phyloP scores from a whole-genome alignment of 2,888 invertebrate species.

The Branchinecta sandiegonensis region DNA sequence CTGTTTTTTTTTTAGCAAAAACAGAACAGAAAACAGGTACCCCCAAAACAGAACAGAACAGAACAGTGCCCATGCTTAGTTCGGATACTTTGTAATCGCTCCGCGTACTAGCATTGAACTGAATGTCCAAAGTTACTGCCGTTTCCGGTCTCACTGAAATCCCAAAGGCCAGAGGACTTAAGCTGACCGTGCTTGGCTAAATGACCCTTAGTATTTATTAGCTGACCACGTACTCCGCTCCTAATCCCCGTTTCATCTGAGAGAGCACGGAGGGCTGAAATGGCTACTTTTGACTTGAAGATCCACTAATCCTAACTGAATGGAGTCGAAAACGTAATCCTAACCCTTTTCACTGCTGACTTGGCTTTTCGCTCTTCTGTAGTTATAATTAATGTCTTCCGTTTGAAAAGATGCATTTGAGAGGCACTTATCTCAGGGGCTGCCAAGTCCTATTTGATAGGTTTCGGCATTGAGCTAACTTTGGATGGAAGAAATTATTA shows the following conservation, averaged over 20 bases:
- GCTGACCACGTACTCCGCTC: background rate
- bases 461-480: too few relatives aligned
- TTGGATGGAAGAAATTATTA: too few relatives aligned
- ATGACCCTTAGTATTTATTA: slow-evolving; percentile 11
- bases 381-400: slow-evolving; percentile 14
- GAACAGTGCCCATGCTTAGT: too few relatives aligned
- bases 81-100: too few relatives aligned
- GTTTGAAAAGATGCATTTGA: background rate
- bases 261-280: background rate
- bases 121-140: too few relatives aligned
- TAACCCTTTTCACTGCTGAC: slow-evolving; percentile 13
- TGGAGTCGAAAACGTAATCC: slow-evolving; percentile 6
- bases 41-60: too few relatives aligned
- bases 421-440: slow-evolving; percentile 9
- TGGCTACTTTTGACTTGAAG: too few relatives aligned
- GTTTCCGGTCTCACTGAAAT: too few relatives aligned
- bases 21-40: too few relatives aligned
- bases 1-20: too few relatives aligned
- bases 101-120: too few relatives aligned
- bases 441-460: background rate
- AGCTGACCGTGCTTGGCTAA: background rate
- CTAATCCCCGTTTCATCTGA: background rate
- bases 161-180: too few relatives aligned
- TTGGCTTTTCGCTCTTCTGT: background rate
- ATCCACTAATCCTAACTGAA: slow-evolving; percentile 2